Conservation (phyloP, 2,888 invertebrate genomes). For the Herminia tarsipennalis region DNA sequence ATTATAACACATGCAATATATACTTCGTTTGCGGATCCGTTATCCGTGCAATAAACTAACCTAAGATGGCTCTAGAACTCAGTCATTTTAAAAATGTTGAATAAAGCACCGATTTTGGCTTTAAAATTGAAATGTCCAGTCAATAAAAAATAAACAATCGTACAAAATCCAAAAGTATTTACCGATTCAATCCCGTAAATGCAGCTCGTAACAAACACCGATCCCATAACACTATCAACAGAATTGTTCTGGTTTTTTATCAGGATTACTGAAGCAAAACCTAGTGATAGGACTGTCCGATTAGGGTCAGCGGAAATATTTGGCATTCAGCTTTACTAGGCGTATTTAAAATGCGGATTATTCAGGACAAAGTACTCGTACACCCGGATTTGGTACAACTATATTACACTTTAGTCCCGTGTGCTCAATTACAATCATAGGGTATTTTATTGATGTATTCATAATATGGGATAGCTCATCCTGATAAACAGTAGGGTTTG, state of each 20-base stretch:
- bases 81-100: too few species aligned
- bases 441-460: conserved; percentile 9
- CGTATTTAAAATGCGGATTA: too few species aligned
- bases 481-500: neutral
- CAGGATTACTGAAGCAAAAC: neutral
- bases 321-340: neutral
- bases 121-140: too few species aligned
- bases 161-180: neutral
- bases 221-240: conserved; percentile 2
- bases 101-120: too few species aligned
- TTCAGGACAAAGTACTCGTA: too few species aligned
- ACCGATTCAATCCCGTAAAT: neutral
- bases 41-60: too few species aligned
- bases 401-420: neutral
- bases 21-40: too few species aligned
- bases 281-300: neutral
- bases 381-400: too few species aligned
- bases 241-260: conserved; percentile 5
- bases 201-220: neutral
- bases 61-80: too few species aligned
- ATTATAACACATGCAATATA: too few species aligned
- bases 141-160: neutral
- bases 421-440: conserved; percentile 1
- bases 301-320: neutral
- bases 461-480: neutral